Conservation (phyloP, 2,797 vertebrate genomes). For the Muscicapa comitata region DNA sequence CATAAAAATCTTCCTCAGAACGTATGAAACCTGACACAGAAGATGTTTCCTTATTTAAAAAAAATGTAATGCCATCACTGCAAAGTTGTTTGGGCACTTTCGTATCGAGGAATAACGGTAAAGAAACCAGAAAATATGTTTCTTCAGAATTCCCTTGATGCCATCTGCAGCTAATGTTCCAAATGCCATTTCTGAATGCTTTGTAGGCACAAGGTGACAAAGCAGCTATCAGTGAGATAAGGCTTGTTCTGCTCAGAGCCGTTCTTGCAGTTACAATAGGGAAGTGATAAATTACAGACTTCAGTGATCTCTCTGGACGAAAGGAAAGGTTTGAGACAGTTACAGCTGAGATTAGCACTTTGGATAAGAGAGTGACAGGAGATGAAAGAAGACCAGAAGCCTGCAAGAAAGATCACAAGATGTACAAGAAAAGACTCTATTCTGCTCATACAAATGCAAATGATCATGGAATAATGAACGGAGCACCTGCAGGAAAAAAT, state of each 20-base stretch:
- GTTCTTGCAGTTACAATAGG: neutral
- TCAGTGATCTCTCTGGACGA: neutral
- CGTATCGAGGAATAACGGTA: neutral
- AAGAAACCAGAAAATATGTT: neutral
- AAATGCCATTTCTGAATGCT: neutral
- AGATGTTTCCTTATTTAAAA: neutral
- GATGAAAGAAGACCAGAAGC: slow-evolving; percentile 4
- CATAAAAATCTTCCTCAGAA: neutral
- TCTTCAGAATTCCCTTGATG: neutral
- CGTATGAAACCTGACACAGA: neutral
- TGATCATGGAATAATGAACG: neutral
- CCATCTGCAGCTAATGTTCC: neutral
- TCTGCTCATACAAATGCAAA: slow-evolving; percentile 43
- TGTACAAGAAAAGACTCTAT: slow-evolving; percentile 15
- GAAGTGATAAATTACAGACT: slow-evolving; percentile 36
- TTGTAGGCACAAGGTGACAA: slow-evolving; percentile 9
- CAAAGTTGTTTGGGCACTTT: neutral
- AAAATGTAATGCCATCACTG: neutral
- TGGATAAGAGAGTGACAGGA: slow-evolving; percentile 10
- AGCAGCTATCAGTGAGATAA: slow-evolving; percentile 29
- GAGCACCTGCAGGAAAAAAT: slow-evolving; percentile 4
- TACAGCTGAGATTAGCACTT: slow-evolving; percentile 38
- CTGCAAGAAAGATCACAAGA: slow-evolving; percentile 36
- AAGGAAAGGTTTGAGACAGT: slow-evolving; percentile 33
- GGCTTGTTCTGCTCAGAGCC: neutral